phyloP scores from a whole-genome alignment of 1,140 invertebrate genomes.

The Eciton burchellii region DNA sequence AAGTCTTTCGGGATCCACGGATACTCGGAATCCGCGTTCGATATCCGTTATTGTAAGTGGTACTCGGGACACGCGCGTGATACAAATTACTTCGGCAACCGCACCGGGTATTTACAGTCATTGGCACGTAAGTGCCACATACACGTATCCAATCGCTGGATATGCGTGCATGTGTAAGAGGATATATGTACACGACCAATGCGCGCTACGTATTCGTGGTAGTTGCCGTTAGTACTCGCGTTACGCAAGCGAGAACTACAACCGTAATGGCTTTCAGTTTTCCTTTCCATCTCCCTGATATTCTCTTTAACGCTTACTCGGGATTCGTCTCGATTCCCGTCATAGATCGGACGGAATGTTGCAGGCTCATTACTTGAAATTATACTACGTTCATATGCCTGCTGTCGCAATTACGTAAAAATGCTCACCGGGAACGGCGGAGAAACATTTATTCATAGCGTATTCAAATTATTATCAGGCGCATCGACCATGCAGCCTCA shows the following conservation, averaged over 20 bases:
- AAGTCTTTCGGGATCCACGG: constrained; percentile 50
- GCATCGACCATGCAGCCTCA: neutral
- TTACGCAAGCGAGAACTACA: constrained; percentile 68
- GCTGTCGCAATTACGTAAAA: neutral
- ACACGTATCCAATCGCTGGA: constrained; percentile 51
- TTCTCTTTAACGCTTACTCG: constrained; percentile 21
- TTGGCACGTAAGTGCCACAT: constrained; percentile 67
- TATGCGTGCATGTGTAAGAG: constrained; percentile 12
- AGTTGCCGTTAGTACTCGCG: constrained; percentile 60
- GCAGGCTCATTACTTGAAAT: constrained; percentile 2
- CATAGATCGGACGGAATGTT: constrained; percentile 25
- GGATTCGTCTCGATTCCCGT: neutral
- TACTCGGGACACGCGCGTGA: constrained; percentile 60
- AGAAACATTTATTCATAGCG: neutral
- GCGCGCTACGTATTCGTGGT: constrained; percentile 28
- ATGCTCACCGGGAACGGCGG: neutral
- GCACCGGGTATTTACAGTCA: constrained; percentile 67
- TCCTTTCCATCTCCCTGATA: constrained; percentile 19
- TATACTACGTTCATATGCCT: neutral
- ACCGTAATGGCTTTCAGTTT: constrained; percentile 36
- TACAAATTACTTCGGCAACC: constrained; percentile 68
- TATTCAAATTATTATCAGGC: neutral
- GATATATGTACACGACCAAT: constrained; percentile 42
- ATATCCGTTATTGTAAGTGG: constrained; percentile 65
- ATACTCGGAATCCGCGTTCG: constrained; percentile 61